Evolutionary conservation across 2,888 invertebrate genomes (phyloP).

Genomic region (Conops quadrifasciatus): DNA sequence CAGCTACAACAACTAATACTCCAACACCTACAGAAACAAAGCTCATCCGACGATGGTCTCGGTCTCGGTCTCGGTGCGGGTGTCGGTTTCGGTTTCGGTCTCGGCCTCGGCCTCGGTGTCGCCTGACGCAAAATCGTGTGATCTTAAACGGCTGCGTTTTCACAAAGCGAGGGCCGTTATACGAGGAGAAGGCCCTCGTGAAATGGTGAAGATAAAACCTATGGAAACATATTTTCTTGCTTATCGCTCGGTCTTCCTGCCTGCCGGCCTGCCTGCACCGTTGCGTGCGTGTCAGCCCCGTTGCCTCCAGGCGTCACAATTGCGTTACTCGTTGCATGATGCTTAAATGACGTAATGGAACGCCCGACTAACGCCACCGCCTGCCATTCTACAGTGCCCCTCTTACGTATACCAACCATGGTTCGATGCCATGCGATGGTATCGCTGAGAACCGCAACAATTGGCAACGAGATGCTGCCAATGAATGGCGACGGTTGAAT

Average conservation of each 20-base stretch:
- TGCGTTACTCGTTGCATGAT: conserved; percentile 21
- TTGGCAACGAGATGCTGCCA: not conserved
- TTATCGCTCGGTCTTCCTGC: too few species aligned
- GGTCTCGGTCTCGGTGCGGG: too few species aligned
- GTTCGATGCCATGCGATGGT: not conserved
- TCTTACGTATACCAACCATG: not conserved
- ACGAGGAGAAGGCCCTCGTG: not conserved
- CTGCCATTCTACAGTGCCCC: not conserved
- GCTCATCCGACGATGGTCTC: too few species aligned
- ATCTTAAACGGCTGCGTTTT: not conserved
- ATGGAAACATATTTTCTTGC: too few species aligned
- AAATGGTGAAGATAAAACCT: too few species aligned
- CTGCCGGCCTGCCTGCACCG: too few species aligned
- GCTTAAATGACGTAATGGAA: conserved; percentile 23
- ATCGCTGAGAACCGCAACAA: conserved; percentile 15
- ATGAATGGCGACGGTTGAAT: not conserved
- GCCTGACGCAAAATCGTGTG: conserved; percentile 1
- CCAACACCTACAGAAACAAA: not conserved
- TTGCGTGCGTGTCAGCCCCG: not conserved
- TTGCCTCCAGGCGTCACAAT: conserved; percentile 13
- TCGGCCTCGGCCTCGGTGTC: not conserved
- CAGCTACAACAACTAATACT: not conserved
- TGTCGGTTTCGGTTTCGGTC: not conserved
- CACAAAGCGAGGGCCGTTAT: not conserved
- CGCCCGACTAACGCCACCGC: conserved; percentile 22